These are phyloP conservation scores for Mylabris phalerata DNA, from an alignment of 1,140 invertebrate species.

Conservation along the genomic window DNA sequence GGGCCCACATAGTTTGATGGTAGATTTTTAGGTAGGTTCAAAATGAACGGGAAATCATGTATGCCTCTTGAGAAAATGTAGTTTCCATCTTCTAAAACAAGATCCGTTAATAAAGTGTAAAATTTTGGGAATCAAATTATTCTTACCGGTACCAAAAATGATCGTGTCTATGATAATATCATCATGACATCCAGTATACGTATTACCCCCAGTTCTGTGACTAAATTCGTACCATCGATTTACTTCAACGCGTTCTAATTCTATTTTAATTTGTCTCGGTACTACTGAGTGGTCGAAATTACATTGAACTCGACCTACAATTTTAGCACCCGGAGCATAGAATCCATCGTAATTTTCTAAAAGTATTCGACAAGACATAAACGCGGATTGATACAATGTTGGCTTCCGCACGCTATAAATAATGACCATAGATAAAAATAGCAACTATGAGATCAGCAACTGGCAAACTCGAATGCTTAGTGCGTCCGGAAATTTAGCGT, in stretches of 20 bases:
- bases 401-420: no score
- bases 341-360: neutral
- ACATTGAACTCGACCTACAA: neutral
- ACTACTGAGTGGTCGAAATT: neutral
- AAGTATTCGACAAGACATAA: neutral
- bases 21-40: constrained; percentile 22
- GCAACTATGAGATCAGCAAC: no score
- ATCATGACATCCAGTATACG: neutral
- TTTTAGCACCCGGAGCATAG: neutral
- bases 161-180: neutral
- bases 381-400: no score
- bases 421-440: no score
- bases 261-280: neutral
- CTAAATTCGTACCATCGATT: neutral
- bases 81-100: neutral
- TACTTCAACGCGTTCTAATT: neutral
- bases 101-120: no score
- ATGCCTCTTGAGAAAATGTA: constrained; percentile 19
- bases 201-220: neutral
- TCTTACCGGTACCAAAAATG: neutral
- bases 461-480: no score
- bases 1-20: constrained; percentile 21
- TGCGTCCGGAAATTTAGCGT: no score
- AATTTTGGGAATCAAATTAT: no score
- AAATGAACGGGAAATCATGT: constrained; percentile 26